phyloP scores from a whole-genome alignment of 2,113 vertebrate genomes.

The Psittacula cyanocephala region DNA sequence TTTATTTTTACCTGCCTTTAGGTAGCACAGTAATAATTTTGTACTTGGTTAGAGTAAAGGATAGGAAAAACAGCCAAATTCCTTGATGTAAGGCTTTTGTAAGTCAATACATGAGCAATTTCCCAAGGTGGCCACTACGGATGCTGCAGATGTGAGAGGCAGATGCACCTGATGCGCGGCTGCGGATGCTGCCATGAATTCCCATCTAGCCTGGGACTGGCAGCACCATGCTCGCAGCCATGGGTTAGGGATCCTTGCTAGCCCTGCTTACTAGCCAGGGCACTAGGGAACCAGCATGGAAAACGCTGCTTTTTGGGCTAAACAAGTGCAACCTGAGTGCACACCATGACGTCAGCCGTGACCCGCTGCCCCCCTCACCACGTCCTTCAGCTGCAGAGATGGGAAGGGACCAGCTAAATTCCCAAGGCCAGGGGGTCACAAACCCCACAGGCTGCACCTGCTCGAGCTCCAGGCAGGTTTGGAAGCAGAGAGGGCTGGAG shows the following conservation, averaged over 20 bases:
- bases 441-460: background rate
- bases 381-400: background rate
- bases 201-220: background rate
- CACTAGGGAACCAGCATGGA: background rate
- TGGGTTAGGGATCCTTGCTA: background rate
- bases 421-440: background rate
- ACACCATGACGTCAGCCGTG: background rate
- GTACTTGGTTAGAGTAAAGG: background rate
- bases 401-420: background rate
- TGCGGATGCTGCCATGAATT: background rate
- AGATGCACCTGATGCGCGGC: background rate
- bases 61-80: background rate
- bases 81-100: background rate
- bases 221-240: background rate
- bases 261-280: background rate
- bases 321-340: background rate
- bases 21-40: background rate
- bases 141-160: background rate
- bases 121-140: background rate
- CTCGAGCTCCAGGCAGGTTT: background rate
- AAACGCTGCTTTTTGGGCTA: background rate
- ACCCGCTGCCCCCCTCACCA: background rate
- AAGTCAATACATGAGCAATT: background rate
- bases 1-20: slow-evolving; percentile 47
- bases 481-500: background rate